Conservation (phyloP, 2,797 vertebrate species). For the Pachyuromys duprasi region DNA sequence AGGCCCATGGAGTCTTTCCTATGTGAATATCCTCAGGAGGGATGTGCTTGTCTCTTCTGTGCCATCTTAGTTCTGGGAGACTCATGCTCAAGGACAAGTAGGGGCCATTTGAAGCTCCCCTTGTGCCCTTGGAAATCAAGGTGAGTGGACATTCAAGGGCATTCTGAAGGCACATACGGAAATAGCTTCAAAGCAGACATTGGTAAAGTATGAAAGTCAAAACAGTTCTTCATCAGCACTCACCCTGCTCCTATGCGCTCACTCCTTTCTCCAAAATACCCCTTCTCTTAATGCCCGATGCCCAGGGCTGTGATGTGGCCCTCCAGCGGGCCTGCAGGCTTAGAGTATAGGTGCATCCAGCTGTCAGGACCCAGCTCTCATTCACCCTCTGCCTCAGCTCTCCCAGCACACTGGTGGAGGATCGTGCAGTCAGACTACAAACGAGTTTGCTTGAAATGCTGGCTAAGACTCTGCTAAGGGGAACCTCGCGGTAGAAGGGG, state of each 20-base stretch:
- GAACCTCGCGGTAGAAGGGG: background rate
- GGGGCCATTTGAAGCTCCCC: background rate
- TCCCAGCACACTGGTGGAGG: background rate
- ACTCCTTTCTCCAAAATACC: background rate
- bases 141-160: background rate
- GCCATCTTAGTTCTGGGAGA: background rate
- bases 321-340: background rate
- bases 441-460: background rate
- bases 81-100: too few species aligned
- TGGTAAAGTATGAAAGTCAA: background rate
- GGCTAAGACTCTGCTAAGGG: background rate
- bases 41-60: background rate
- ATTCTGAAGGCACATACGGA: background rate
- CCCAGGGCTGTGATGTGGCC: background rate
- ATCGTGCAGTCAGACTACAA: background rate
- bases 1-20: background rate
- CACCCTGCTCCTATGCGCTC: background rate
- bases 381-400: background rate
- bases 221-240: background rate
- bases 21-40: background rate
- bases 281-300: background rate
- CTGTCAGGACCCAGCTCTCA: background rate
- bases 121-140: constrained; percentile 27
- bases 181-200: background rate
- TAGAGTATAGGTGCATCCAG: background rate